Evolutionary conservation across 2,888 invertebrate species (phyloP).

Genomic region (Drosophila formosana): DNA sequence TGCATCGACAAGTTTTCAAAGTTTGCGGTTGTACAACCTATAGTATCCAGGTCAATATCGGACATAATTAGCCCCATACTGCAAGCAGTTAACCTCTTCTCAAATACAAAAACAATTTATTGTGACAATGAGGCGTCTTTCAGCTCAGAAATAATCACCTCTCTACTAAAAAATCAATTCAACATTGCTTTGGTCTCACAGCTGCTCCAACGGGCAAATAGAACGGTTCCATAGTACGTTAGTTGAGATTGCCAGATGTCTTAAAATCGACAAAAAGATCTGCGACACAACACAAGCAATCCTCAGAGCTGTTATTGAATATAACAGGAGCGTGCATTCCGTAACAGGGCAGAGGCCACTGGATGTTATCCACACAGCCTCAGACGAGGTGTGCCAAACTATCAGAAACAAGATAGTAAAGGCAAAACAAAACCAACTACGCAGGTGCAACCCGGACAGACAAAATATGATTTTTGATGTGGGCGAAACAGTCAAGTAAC

Average conservation of each 20-base stretch:
- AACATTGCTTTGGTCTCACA: constrained; percentile 2
- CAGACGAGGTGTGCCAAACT: neutral
- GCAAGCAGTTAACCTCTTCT: neutral
- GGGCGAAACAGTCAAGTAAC: neutral
- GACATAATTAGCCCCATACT: neutral
- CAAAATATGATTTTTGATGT: neutral
- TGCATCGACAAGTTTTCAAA: neutral
- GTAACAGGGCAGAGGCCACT: neutral
- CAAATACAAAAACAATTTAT: neutral
- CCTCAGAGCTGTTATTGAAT: too few species aligned
- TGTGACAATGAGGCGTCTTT: neutral
- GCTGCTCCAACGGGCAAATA: neutral
- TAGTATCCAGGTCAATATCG: neutral
- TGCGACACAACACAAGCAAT: neutral
- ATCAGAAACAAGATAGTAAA: neutral
- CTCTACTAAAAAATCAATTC: neutral
- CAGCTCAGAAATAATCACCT: neutral
- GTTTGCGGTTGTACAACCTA: neutral
- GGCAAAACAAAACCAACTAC: neutral
- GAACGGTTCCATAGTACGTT: neutral
- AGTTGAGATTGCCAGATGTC: neutral
- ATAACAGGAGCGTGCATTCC: too few species aligned
- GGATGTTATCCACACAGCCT: neutral
- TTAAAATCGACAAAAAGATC: neutral
- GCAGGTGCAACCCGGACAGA: neutral